These are phyloP conservation scores for Lacerta agilis DNA, from an alignment of 2,797 vertebrate genomes.

Conservation along the genomic window DNA sequence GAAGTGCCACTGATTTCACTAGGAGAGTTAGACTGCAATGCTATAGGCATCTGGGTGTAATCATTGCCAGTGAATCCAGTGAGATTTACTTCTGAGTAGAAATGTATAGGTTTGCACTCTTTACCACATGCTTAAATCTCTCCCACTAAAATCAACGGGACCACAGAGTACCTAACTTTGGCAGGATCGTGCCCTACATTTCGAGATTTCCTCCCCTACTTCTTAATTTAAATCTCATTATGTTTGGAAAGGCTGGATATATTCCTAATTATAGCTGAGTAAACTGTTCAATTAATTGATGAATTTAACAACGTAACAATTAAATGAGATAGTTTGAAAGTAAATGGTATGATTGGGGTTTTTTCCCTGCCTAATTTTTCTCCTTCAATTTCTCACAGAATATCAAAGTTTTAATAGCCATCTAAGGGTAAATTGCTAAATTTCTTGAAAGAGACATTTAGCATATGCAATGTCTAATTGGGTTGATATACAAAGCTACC, in stretches of 20 bases:
- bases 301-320: constrained; percentile 4
- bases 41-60: neutral
- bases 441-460: constrained; percentile 4
- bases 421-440: constrained; percentile 10
- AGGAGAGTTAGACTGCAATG: too few relatives aligned
- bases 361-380: neutral
- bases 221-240: neutral
- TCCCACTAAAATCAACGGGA: neutral
- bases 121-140: neutral
- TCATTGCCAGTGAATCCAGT: neutral
- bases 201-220: neutral
- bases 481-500: neutral
- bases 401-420: neutral
- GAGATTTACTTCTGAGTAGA: too few relatives aligned
- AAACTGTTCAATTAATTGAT: constrained; percentile 1
- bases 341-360: neutral
- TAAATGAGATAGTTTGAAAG: constrained; percentile 1
- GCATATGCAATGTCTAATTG: constrained; percentile 5
- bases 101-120: too few relatives aligned
- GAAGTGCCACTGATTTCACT: too few relatives aligned
- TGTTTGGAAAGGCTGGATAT: neutral
- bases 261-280: constrained; percentile 19
- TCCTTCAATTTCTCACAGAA: constrained; percentile 13
- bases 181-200: neutral
- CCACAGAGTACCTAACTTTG: neutral